A percentile compares a stretch with the other conserved stretches of the same genome.
Conservation (phyloP, 2,113 vertebrate genomes). For the Progne subis region DNA sequence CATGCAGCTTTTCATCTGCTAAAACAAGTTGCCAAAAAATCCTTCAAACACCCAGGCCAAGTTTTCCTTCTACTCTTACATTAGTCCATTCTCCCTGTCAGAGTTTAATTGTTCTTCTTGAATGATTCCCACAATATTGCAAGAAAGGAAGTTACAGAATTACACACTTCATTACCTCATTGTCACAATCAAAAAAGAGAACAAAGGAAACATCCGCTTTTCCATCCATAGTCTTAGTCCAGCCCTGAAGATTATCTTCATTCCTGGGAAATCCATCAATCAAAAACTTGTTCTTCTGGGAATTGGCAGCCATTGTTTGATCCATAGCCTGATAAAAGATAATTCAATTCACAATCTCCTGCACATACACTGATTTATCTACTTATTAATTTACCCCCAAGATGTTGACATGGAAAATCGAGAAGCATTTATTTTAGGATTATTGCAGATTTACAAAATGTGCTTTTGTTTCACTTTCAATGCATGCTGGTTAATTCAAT, state of each 20-base stretch:
- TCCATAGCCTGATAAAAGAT: constrained; percentile 84
- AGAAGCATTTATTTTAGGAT: neutral
- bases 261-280: constrained; percentile 98
- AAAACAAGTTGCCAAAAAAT: neutral
- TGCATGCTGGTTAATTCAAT: neutral
- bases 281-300: constrained; percentile 90
- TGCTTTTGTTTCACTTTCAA: neutral
- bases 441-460: neutral
- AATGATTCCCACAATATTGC: neutral
- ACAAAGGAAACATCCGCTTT: constrained; percentile 95
- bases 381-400: neutral
- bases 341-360: constrained; percentile 8
- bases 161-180: constrained; percentile 81
- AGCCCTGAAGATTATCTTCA: constrained; percentile 94
- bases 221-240: constrained; percentile 89
- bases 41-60: neutral
- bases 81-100: neutral
- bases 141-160: neutral
- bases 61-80: neutral
- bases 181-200: constrained; percentile 95
- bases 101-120: neutral
- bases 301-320: constrained; percentile 79
- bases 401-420: neutral
- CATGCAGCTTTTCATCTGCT: neutral
- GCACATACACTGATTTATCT: neutral